Base-by-base conservation (phyloP, 2,888 invertebrate genomes). In the Eurois occulta region DNA sequence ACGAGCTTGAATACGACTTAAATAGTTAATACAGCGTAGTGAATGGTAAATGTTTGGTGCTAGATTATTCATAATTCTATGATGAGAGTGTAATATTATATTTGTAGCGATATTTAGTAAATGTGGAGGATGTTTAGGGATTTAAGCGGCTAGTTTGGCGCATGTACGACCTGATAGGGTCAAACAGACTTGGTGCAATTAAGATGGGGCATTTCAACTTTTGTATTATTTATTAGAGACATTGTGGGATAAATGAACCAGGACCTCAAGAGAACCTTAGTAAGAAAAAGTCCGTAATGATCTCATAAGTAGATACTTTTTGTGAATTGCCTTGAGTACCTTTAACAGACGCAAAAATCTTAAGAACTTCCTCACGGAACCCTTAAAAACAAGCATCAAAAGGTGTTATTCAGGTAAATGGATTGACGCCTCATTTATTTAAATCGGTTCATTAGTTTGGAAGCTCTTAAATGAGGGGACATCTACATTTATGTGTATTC, bases 401-500 rank as follows among this genome's bases (percentile, higher is more conserved):
- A 71, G 62, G 75, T 83, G 83, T 77, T 81, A 77, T 77, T 68
- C 62, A 78, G 58, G 83, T 83, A 79, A 82, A 82, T 79, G 79
- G 79, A 83, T 82, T 83, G 81, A 83, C 81, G 81, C 79, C 75
- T 79, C 81, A 82, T 82, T 82, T 83, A 78, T 82, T 82, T 82
- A 75, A 83, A 82, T 75, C 79, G 75, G 67, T 83, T 83, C 82
- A 83, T 82, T 82, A 83, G 79, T 82, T 82, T 60, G 67, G 75
- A 79, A 83, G 75, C 82, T 68, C 79, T 64, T 71, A 68, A 71
- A 75, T 79, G 83, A 68, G 71, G 43, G 55, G 75, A 83, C 84
- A 82, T 82, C 80, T 75, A 71, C 79, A 81, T 79, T 79, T 79
- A 79, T 68, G 84, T 81, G 68, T 71, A 66, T 70, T 81, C 41